Conservation (phyloP, 2,113 vertebrate species). For the Litocranius walleri region DNA sequence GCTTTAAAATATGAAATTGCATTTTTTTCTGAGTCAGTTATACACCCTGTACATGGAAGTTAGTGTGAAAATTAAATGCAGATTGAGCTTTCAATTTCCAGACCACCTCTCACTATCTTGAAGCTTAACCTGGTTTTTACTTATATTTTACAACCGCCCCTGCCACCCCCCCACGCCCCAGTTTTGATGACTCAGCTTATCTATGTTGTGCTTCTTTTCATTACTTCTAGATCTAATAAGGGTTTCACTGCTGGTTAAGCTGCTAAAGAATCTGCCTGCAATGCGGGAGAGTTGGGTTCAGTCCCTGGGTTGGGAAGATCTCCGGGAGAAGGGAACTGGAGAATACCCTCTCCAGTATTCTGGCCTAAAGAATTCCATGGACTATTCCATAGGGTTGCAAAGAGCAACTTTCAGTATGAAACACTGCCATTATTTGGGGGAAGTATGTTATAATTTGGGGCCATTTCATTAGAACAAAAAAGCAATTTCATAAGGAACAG, state of each 20-base stretch:
- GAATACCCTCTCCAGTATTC: neutral
- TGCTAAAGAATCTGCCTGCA: neutral
- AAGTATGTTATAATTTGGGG: neutral
- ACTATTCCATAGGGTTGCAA: neutral
- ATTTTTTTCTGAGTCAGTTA: neutral
- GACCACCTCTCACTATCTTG: neutral
- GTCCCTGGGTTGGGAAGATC: neutral
- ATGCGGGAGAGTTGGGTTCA: neutral
- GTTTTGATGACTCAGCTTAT: neutral
- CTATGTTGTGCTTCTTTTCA: neutral
- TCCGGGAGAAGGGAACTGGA: neutral
- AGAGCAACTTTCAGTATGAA: neutral
- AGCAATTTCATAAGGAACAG: neutral
- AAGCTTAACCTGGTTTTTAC: neutral
- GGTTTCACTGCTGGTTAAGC: neutral
- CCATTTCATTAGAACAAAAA: neutral
- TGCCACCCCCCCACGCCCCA: neutral
- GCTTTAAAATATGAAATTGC: conserved; percentile 3
- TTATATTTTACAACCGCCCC: neutral
- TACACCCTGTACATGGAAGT: neutral
- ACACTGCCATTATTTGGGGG: neutral
- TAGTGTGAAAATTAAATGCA: neutral
- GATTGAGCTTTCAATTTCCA: neutral
- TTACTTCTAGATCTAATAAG: neutral
- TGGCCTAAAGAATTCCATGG: neutral